These are phyloP conservation scores for Achlya flavicornis DNA, from an alignment of 2,888 invertebrate genomes.

Conservation along the genomic window DNA sequence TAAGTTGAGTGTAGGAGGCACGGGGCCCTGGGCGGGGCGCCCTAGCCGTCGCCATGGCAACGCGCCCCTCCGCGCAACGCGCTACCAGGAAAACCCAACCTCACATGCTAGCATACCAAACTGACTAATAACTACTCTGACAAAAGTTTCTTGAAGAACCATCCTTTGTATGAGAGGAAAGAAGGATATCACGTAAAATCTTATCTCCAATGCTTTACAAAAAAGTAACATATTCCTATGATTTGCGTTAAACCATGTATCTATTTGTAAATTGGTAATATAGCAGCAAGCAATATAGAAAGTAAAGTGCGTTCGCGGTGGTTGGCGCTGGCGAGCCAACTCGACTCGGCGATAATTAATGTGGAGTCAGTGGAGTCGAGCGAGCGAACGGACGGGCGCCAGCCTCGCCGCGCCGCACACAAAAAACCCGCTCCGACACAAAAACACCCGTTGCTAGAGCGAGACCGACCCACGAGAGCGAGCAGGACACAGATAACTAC, in stretches of 20 bases:
- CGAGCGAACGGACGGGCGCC: conserved; percentile 57
- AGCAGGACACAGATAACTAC: conserved; percentile 64
- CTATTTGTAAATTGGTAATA: conserved; percentile 54
- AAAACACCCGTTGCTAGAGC: conserved; percentile 77
- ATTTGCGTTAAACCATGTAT: conserved; percentile 35
- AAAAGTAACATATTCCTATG: conserved; percentile 7
- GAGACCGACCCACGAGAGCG: conserved; percentile 56
- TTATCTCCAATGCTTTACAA: neutral
- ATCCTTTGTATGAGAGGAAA: neutral
- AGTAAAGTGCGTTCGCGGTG: conserved; percentile 77
- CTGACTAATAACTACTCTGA: neutral
- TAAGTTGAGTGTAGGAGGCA: conserved; percentile 58
- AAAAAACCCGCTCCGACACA: conserved; percentile 83
- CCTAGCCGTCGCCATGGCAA: conserved; percentile 72
- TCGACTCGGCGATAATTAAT: conserved; percentile 80
- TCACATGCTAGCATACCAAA: conserved; percentile 31
- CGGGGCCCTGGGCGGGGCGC: conserved; percentile 68
- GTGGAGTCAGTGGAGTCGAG: conserved; percentile 74
- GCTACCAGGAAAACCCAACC: conserved; percentile 46
- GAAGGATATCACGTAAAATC: neutral
- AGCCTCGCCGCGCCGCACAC: conserved; percentile 69
- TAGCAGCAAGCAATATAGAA: conserved; percentile 72
- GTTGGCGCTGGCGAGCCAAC: conserved; percentile 64
- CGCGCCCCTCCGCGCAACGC: conserved; percentile 58
- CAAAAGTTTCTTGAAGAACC: neutral